A percentile compares a stretch with the other conserved stretches of the same genome.
These are phyloP conservation scores for Macropodus opercularis DNA, from an alignment of 2,797 vertebrate species.

Conservation along the genomic window DNA sequence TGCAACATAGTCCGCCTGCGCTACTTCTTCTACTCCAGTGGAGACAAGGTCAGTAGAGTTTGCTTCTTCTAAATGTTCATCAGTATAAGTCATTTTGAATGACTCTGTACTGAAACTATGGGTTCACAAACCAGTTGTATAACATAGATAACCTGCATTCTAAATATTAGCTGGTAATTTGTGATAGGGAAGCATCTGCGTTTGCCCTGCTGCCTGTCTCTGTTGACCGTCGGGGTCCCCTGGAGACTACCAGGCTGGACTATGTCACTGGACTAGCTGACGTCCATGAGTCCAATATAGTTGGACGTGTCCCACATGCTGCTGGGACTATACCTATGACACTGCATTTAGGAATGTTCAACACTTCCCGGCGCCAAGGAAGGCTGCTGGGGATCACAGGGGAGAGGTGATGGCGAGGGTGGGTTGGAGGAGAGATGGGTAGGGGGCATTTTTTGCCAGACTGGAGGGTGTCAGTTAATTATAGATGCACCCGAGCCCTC, in stretches of 20 bases:
- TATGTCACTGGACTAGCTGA: conserved; percentile 58
- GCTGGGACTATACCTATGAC: conserved; percentile 64
- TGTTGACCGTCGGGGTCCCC: conserved; percentile 21
- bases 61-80: background rate
- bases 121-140: too few relatives aligned
- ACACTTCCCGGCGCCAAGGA: conserved; percentile 42
- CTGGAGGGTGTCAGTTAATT: conserved; percentile 59
- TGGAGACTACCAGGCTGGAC: conserved; percentile 58
- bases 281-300: conserved; percentile 70
- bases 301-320: conserved; percentile 52
- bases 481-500: conserved; percentile 49
- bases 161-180: too few relatives aligned
- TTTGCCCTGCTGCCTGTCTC: conserved; percentile 30
- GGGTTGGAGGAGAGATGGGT: conserved; percentile 5
- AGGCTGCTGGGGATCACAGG: conserved; percentile 35
- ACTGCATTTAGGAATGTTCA: conserved; percentile 59
- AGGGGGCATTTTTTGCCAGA: conserved; percentile 26
- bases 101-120: background rate
- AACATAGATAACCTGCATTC: too few relatives aligned
- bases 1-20: conserved; percentile 99
- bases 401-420: conserved; percentile 8
- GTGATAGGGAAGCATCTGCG: conserved; percentile 35
- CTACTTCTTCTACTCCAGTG: conserved; percentile 99
- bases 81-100: background rate
- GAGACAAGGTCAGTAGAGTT: conserved; percentile 90